Conservation (phyloP, 2,113 vertebrate genomes). For the Butorides virescens region DNA sequence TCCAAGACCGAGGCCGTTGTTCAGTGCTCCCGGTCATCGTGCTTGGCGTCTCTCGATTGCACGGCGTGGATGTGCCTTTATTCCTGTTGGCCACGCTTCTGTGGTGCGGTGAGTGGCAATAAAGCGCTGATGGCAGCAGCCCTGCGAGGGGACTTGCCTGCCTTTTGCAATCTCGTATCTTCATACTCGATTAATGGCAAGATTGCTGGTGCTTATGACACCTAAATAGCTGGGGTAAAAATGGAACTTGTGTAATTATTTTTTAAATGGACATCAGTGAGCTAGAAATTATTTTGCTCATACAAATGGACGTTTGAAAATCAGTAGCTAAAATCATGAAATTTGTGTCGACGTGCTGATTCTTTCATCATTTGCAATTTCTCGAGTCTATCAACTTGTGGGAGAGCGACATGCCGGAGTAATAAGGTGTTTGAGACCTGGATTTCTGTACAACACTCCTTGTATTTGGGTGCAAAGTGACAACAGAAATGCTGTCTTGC, state of each 20-base stretch:
- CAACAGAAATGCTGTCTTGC: too few species aligned
- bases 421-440: not conserved
- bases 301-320: not conserved
- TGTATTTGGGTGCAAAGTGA: too few species aligned
- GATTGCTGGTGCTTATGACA: not conserved
- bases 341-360: not conserved
- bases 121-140: not conserved
- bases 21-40: rapidly evolving
- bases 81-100: not conserved
- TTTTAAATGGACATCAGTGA: not conserved
- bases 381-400: not conserved
- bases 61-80: rapidly evolving
- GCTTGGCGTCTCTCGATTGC: too few species aligned
- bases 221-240: not conserved
- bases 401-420: rapidly evolving
- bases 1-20: not conserved
- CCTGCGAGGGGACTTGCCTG: not conserved
- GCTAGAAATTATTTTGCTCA: not conserved
- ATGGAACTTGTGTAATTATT: too few species aligned
- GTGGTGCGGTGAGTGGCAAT: not conserved
- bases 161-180: too few species aligned
- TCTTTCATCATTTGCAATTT: not conserved
- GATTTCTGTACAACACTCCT: rapidly evolving
- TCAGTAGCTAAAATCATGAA: too few species aligned
- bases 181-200: too few species aligned